These are phyloP conservation scores for Eupithecia subfuscata DNA, from an alignment of 2,888 invertebrate species.

Conservation along the genomic window DNA sequence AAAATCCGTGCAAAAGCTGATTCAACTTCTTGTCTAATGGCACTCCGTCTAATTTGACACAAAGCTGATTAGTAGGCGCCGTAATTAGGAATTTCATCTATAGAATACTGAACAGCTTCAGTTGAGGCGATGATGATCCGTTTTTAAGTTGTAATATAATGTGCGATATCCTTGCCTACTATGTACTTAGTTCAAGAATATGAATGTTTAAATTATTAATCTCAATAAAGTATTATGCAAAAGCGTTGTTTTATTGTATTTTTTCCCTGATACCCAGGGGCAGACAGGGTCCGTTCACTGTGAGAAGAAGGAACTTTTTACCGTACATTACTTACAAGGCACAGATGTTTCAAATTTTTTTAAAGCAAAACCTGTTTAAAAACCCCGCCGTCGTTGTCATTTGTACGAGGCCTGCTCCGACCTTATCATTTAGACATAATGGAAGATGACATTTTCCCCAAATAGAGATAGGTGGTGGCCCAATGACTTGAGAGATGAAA, in stretches of 20 bases:
- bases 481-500: neutral
- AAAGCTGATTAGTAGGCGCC: neutral
- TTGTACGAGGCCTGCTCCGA: neutral
- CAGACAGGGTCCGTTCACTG: neutral
- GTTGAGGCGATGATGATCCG: neutral
- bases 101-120: neutral
- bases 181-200: neutral
- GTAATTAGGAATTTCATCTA: neutral
- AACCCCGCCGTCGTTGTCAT: neutral
- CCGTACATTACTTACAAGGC: neutral
- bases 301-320: neutral
- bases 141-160: neutral
- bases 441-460: neutral
- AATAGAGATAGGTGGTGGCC: neutral
- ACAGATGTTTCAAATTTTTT: neutral
- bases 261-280: neutral
- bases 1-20: neutral
- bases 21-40: neutral
- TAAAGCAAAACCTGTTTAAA: neutral
- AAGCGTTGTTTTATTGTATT: neutral
- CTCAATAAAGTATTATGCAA: neutral
- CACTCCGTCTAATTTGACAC: too few species aligned
- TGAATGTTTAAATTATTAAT: neutral
- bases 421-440: neutral
- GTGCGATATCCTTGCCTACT: neutral